phyloP scores from a whole-genome alignment of 2,113 vertebrate genomes.

The Camelus dromedarius region DNA sequence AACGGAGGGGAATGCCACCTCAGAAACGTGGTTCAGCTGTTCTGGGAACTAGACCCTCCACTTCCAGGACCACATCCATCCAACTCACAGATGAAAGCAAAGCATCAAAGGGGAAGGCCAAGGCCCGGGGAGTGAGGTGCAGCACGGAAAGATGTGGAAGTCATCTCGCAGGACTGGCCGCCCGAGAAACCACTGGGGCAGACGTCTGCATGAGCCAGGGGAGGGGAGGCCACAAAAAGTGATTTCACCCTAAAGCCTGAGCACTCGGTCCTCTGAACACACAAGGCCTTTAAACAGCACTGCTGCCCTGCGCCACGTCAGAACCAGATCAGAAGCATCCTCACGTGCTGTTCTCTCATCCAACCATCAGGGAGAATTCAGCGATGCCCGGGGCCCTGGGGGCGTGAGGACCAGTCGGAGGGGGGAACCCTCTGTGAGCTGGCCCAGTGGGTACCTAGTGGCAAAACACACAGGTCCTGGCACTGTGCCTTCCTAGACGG shows the following conservation, averaged over 20 bases:
- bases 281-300: not conserved
- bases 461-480: constrained; percentile 75
- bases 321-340: constrained; percentile 22
- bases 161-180: not conserved
- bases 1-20: not conserved
- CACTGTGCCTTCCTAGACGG: constrained; percentile 72
- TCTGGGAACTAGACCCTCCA: not conserved
- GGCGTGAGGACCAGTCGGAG: not conserved
- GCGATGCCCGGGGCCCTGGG: constrained; percentile 67
- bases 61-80: not conserved
- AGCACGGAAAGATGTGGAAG: not conserved
- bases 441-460: constrained; percentile 58
- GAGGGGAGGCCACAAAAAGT: not conserved
- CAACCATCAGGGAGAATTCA: constrained; percentile 78
- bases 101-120: not conserved
- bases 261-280: not conserved
- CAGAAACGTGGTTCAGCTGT: not conserved
- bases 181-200: not conserved
- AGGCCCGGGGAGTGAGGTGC: not conserved
- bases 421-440: constrained; percentile 71
- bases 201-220: not conserved
- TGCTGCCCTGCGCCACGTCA: not conserved
- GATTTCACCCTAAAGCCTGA: not conserved
- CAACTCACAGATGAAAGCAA: not conserved
- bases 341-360: constrained; percentile 60